Evolutionary conservation across 2,888 invertebrate genomes (phyloP), one percentile per base, ranked within the genome.

Genomic region (Dynastes maya): DNA sequence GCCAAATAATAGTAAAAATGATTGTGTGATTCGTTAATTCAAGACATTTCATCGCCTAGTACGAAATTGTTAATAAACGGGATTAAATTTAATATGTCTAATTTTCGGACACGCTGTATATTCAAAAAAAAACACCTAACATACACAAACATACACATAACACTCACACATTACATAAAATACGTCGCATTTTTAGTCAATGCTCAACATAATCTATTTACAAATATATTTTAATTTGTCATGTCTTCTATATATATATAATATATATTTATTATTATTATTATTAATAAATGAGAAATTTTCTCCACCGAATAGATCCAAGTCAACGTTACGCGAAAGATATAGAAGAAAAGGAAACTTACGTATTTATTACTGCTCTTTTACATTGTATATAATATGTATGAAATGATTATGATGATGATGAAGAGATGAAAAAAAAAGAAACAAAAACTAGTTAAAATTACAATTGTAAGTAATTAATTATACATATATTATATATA

Each of bases 171-270:
- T 45, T 45, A 65, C 65, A 65, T 40, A 55, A 58, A n/a, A 29
- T 29, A 68, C 27, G 68, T 49, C 27, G 68, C 68, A 45, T 70
- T 80, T 58, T 79, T 63, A 74, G 81, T 81, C 80, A 83, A 84
- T 86, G 87, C 87, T 87, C 87, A 82, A 85, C 85, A 86, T 85
- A 86, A 86, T 86, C 85, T 84, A 83, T 83, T 78, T 76, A 78
- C 77, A 78, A 83, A 84, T 80, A 84, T 61, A 61, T 74, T 83
- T 81, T 85, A 82, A 83, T 84, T 83, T 85, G 86, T 84, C 86
- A 86, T 86, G 86, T 86, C 86, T 84, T 74, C 72, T 74, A 81
- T 85, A 68, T 83, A 68, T 83, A 85, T 83, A 85, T 86, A 84
- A 84, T 85, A 84, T 86, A 86, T 85, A 84, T 84, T 85, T 85